These are phyloP conservation scores for Mythimna impura DNA, from an alignment of 2,888 invertebrate species.

Conservation along the genomic window DNA sequence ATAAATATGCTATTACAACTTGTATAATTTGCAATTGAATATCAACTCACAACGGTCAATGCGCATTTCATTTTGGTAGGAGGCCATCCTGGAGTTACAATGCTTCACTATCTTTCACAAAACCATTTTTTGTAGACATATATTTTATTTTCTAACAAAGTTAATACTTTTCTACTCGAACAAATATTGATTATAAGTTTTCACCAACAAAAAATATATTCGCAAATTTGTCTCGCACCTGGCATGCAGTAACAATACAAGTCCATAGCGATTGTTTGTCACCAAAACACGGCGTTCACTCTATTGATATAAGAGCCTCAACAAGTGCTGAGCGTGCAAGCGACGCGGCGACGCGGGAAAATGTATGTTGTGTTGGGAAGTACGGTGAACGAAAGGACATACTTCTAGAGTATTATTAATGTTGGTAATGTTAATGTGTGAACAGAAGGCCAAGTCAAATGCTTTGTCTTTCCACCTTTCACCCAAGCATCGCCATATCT, in stretches of 20 bases:
- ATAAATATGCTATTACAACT: too few relatives aligned
- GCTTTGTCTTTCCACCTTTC: neutral
- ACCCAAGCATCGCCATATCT: neutral
- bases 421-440: neutral
- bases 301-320: constrained; percentile 20
- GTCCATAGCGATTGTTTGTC: constrained; percentile 10
- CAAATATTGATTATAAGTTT: neutral
- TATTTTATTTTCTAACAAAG: too few relatives aligned
- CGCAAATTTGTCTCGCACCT: neutral
- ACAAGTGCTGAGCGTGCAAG: constrained; percentile 31
- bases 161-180: neutral
- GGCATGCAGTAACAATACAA: neutral
- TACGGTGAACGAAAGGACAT: neutral
- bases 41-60: too few relatives aligned
- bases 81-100: too few relatives aligned
- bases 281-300: neutral
- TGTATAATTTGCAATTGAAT: too few relatives aligned
- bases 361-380: constrained; percentile 2
- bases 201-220: neutral
- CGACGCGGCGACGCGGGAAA: constrained; percentile 10
- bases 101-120: too few relatives aligned
- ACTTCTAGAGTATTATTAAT: neutral
- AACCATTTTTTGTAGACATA: too few relatives aligned
- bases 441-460: neutral
- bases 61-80: too few relatives aligned